These are phyloP conservation scores for Sturmia bella DNA, from an alignment of 2,888 invertebrate species.

Conservation along the genomic window DNA sequence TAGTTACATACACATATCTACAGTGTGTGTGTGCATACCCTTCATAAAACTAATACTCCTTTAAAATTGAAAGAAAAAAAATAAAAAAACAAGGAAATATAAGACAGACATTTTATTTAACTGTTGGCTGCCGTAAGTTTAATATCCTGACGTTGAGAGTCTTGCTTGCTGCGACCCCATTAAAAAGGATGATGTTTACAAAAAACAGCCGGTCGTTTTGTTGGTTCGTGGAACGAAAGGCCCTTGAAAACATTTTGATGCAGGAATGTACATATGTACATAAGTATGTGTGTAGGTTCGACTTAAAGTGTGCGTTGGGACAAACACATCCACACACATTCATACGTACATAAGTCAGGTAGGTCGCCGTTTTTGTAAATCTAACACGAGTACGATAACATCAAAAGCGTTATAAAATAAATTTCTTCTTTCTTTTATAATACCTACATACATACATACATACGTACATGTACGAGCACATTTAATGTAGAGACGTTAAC, in stretches of 20 bases:
- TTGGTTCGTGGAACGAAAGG: slow-evolving; percentile 26
- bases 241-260: background rate
- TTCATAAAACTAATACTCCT: too few relatives aligned
- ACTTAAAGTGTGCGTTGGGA: background rate
- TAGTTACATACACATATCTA: background rate
- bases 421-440: too few relatives aligned
- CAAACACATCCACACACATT: background rate
- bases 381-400: too few relatives aligned
- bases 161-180: slow-evolving; percentile 67
- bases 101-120: slow-evolving; percentile 43
- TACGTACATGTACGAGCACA: too few relatives aligned
- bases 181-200: slow-evolving; percentile 53
- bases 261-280: background rate
- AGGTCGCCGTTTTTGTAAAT: too few relatives aligned
- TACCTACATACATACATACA: too few relatives aligned
- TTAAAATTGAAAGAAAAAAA: background rate
- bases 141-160: slow-evolving; percentile 62
- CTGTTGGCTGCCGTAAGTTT: slow-evolving; percentile 57
- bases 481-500: too few relatives aligned
- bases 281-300: background rate
- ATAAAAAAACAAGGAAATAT: slow-evolving; percentile 9
- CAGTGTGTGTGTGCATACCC: background rate
- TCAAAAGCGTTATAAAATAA: too few relatives aligned
- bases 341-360: too few relatives aligned
- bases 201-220: slow-evolving; percentile 47